Evolutionary conservation across 2,113 vertebrate genomes (phyloP).

Genomic region (Neolamprologus fasciatus): DNA sequence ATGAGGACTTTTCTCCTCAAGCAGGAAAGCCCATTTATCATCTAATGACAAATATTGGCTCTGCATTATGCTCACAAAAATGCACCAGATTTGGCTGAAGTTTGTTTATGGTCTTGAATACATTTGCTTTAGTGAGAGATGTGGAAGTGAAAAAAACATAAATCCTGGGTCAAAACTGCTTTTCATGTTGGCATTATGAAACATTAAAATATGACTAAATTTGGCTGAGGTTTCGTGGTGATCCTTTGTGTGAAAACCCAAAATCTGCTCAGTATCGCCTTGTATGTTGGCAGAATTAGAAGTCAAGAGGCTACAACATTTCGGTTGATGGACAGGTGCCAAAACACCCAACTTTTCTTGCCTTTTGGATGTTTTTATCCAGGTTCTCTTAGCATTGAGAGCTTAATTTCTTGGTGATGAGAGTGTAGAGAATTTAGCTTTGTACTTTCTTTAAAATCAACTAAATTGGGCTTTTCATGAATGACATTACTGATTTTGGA

Average conservation of each 20-base stretch:
- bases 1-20: not conserved
- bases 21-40: not conserved
- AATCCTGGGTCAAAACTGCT: not conserved
- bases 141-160: not conserved
- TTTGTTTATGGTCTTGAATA: not conserved
- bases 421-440: not conserved
- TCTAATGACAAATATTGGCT: not conserved
- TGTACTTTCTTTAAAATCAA: not conserved
- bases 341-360: not conserved
- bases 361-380: not conserved
- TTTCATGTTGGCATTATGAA: not conserved
- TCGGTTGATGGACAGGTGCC: not conserved
- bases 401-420: not conserved
- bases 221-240: not conserved
- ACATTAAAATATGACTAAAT: not conserved
- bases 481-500: not conserved
- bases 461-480: not conserved
- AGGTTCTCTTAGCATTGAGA: not conserved
- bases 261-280: not conserved
- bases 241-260: not conserved
- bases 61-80: not conserved
- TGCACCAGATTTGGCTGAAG: not conserved
- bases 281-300: not conserved
- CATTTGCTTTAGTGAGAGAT: not conserved
- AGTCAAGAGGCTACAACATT: not conserved